Evolutionary conservation across 2,888 invertebrate genomes (phyloP), one percentile per base, ranked within the genome.

Genomic region (Drosophila anomelani): DNA sequence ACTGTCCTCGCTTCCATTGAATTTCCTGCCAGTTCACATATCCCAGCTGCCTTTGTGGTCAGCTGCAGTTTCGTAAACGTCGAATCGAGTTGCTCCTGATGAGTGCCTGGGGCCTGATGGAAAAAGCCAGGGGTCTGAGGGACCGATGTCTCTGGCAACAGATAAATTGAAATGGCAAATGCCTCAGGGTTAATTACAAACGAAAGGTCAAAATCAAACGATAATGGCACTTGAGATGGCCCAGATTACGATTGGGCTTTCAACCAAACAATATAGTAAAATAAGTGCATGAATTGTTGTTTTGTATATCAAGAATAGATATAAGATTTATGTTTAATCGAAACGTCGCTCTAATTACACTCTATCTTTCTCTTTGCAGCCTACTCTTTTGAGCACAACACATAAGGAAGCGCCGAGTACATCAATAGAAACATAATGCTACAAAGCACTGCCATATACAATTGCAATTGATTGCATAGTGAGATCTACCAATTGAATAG

Each of bases 381-480:
- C 53, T 41, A 74, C 69, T 73, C 72, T 67, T 71, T 67, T 70
- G 75, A 54, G 75, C 51, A 59, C 70, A 66, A 15, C 69, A 64
- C n/a, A 56, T 53, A 72, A 62, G 68, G 71, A 87, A 43, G 66
- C 61, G 63, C 76, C 79, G 67, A 59, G 57, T 61, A 67, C 61
- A 46, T 82, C 78, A 80, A 85, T 77, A 89, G 89, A 79, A 74
- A 63, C 46, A 54, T 41, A 63, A 68, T 68, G 88, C 90, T 85
- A 91, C 85, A 61, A 79, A 78, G 82, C 89, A 90, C 89, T 90
- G 89, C 89, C 89, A 91, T 81, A 53, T 74, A 66, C 60, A 59
- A 63, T 41, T 76, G 58, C 54, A 79, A 81, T 47, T 71, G 68
- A 68, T 56, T 67, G 67, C 72, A 57, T n/a, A 20, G 23, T 17